Evolutionary conservation across 1,140 invertebrate species (phyloP).

Genomic region (Drosophila athabasca): DNA sequence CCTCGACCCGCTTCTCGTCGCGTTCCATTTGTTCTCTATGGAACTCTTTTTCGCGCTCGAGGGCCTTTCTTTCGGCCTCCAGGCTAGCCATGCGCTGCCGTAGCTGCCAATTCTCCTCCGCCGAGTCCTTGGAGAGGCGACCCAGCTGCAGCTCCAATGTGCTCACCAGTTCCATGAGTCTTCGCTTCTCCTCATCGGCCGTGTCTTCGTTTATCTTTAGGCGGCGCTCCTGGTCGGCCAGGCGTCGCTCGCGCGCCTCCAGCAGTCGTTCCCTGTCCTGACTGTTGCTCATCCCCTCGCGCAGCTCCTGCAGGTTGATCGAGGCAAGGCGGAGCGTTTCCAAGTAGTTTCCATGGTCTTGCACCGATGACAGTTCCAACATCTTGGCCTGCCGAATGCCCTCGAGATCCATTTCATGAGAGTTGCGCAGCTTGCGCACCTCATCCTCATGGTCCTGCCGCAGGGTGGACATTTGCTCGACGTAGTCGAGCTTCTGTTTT

Average conservation of each 20-base stretch:
- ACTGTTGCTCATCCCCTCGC: constrained; percentile 72
- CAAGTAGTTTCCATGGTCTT: constrained; percentile 83
- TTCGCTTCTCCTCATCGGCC: constrained; percentile 84
- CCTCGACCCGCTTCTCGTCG: constrained; percentile 78
- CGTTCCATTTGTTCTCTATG: constrained; percentile 72
- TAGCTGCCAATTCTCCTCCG: constrained; percentile 83
- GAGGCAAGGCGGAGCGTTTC: constrained; percentile 83
- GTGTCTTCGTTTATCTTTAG: constrained; percentile 83
- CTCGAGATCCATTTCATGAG: constrained; percentile 82
- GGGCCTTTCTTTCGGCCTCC: constrained; percentile 75
- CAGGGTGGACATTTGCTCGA: constrained; percentile 78
- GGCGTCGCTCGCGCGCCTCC: constrained; percentile 78
- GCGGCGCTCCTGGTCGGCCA: constrained; percentile 77
- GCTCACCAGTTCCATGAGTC: constrained; percentile 84
- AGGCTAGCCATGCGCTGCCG: constrained; percentile 81
- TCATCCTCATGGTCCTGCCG: constrained; percentile 82
- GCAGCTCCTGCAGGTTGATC: constrained; percentile 75
- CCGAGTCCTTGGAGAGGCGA: constrained; percentile 78
- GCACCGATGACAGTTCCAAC: constrained; percentile 77
- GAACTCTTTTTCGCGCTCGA: constrained; percentile 84
- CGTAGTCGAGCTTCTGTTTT: constrained; percentile 78
- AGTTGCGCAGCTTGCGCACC: constrained; percentile 79
- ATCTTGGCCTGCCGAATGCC: constrained; percentile 83
- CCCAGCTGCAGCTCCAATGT: constrained; percentile 84
- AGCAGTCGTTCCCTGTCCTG: constrained; percentile 80